Evolutionary conservation across 2,113 vertebrate species (phyloP).

Genomic region (Morone chrysops): DNA sequence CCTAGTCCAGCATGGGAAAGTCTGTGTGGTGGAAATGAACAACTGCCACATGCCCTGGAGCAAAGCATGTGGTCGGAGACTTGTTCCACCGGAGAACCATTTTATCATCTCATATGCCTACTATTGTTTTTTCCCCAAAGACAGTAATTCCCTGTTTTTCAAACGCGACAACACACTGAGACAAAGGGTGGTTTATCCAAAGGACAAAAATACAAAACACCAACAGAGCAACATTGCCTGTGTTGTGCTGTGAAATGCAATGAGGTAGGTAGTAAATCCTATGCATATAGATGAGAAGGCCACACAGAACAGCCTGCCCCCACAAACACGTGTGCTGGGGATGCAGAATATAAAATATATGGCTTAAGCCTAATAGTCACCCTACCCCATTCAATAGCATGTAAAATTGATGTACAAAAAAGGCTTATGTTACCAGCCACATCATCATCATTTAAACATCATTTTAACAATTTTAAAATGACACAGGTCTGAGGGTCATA

Average conservation of each 20-base stretch:
- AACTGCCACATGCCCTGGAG: slow-evolving; percentile 25
- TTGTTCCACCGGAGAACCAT: slow-evolving; percentile 10
- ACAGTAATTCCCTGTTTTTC: slow-evolving; percentile 5
- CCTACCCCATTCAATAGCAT: neutral
- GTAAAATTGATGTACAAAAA: neutral
- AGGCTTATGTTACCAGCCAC: neutral
- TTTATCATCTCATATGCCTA: slow-evolving; percentile 19
- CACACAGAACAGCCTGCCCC: neutral
- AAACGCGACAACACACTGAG: slow-evolving; percentile 17
- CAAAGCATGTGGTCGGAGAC: slow-evolving; percentile 20
- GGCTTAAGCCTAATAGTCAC: neutral
- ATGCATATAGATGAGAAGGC: slow-evolving; percentile 25
- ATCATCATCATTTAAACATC: neutral
- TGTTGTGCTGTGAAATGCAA: slow-evolving; percentile 29
- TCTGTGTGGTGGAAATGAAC: neutral
- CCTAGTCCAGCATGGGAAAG: neutral
- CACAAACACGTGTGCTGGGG: neutral
- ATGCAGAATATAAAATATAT: neutral
- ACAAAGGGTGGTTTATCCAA: slow-evolving; percentile 4
- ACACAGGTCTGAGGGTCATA: neutral
- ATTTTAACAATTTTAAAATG: neutral
- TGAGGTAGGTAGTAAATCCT: neutral
- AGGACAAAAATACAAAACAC: slow-evolving; percentile 28
- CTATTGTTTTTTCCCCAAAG: neutral
- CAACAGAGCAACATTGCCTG: neutral